These are phyloP conservation scores for Cheilinus undulatus DNA, from an alignment of 2,113 vertebrate species.

Conservation along the genomic window DNA sequence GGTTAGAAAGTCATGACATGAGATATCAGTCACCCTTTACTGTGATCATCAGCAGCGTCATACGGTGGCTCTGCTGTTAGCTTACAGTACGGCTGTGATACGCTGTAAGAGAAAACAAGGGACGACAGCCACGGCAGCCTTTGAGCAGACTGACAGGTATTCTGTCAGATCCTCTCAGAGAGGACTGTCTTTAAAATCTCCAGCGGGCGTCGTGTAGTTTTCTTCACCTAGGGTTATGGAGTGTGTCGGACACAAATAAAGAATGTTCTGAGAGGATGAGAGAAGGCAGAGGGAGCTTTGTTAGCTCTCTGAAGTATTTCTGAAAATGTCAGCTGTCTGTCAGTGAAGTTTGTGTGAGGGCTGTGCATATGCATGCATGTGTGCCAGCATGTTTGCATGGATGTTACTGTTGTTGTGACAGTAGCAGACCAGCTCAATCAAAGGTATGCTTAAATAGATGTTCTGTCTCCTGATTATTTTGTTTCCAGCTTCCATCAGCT, in stretches of 20 bases:
- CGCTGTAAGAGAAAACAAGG: constrained; percentile 16
- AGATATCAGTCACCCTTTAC: no score
- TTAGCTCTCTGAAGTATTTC: constrained; percentile 41
- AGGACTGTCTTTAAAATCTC: constrained; percentile 36
- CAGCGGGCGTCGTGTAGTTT: constrained; percentile 7
- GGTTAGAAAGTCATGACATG: no score
- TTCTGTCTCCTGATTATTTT: constrained; percentile 2
- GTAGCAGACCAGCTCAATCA: constrained; percentile 16
- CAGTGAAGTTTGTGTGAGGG: constrained; percentile 36
- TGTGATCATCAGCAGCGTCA: no score
- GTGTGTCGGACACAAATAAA: constrained; percentile 53
- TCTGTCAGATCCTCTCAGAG: constrained; percentile 12
- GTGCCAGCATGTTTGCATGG: constrained; percentile 13
- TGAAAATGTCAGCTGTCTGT: constrained; percentile 50
- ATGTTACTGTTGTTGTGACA: constrained; percentile 47
- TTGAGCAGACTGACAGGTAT: constrained; percentile 40
- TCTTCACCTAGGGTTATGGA: constrained; percentile 40
- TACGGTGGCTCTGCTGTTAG: not conserved
- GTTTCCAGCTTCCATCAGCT: not conserved
- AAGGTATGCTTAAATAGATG: no score
- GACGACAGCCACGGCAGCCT: constrained; percentile 41
- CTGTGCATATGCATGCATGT: no score
- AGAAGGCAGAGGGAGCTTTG: constrained; percentile 22
- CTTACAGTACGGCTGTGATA: constrained; percentile 8
- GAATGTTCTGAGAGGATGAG: constrained; percentile 21